phyloP scores from a whole-genome alignment of 1,140 invertebrate species.

The Drosophila ficusphila region DNA sequence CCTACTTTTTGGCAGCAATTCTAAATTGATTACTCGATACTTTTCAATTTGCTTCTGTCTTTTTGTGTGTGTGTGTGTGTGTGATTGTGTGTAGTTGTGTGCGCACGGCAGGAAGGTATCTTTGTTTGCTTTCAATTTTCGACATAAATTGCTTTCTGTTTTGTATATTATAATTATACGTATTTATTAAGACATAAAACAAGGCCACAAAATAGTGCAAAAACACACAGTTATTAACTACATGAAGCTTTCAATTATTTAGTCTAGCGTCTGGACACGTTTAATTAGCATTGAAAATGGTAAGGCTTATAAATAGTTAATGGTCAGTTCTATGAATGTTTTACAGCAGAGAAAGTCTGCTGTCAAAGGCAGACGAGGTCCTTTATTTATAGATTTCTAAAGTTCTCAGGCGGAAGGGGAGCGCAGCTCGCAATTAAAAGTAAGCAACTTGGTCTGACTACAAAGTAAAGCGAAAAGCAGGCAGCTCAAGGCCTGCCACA shows the following conservation, averaged over 20 bases:
- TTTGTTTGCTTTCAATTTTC: slow-evolving; percentile 32
- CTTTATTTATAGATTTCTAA: slow-evolving; percentile 18
- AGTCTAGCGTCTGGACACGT: slow-evolving; percentile 24
- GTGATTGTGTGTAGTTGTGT: slow-evolving; percentile 28
- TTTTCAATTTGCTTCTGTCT: slow-evolving; percentile 9
- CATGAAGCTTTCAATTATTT: slow-evolving; percentile 32
- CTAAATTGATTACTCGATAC: slow-evolving; percentile 13
- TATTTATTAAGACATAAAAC: slow-evolving; percentile 22
- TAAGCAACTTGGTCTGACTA: background rate
- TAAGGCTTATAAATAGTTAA: slow-evolving; percentile 16
- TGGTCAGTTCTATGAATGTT: background rate
- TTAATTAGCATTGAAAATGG: slow-evolving; percentile 30
- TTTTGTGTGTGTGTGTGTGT: background rate
- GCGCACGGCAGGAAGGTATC: slow-evolving; percentile 74
- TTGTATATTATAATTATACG: slow-evolving; percentile 16
- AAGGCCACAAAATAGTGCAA: slow-evolving; percentile 19
- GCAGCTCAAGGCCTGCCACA: slow-evolving; percentile 24
- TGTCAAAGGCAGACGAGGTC: slow-evolving; percentile 6
- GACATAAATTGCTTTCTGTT: slow-evolving; percentile 25
- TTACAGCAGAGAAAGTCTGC: background rate
- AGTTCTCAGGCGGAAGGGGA: background rate
- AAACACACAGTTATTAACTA: slow-evolving; percentile 27
- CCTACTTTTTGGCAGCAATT: slow-evolving; percentile 49
- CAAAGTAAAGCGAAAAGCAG: slow-evolving; percentile 12
- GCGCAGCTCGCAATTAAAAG: slow-evolving; percentile 4